Evolutionary conservation across 2,888 invertebrate species (phyloP).

Genomic region (Amphipyra tragopoginis): DNA sequence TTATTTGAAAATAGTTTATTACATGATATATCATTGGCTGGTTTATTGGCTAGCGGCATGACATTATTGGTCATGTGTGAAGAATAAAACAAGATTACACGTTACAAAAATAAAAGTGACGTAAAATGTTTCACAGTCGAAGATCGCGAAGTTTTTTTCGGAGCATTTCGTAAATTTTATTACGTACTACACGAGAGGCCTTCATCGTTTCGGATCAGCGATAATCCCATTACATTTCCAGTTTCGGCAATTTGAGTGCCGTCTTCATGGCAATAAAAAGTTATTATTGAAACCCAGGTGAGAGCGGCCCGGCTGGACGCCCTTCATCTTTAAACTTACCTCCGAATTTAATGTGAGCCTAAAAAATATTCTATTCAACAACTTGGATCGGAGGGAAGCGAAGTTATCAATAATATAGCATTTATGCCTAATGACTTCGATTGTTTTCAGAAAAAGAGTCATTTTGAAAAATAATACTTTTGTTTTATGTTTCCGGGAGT

Average conservation of each 20-base stretch:
- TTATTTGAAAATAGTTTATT: constrained; percentile 9
- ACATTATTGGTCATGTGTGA: constrained; percentile 24
- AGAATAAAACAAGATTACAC: constrained; percentile 42
- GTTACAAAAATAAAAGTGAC: constrained; percentile 58
- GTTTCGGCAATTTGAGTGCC: constrained; percentile 78
- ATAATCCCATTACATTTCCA: constrained; percentile 83
- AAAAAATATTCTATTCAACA: constrained; percentile 50
- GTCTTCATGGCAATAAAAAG: constrained; percentile 77
- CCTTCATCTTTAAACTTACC: constrained; percentile 49
- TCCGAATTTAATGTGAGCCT: constrained; percentile 32
- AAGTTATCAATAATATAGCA: constrained; percentile 50
- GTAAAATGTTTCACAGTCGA: constrained; percentile 62
- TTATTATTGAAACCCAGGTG: constrained; percentile 78
- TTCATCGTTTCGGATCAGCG: constrained; percentile 82
- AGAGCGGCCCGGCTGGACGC: constrained; percentile 55
- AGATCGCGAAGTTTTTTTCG: constrained; percentile 66
- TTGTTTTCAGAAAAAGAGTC: constrained; percentile 28
- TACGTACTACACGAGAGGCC: constrained; percentile 74
- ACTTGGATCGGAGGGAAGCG: constrained; percentile 29
- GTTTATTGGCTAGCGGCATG: constrained; percentile 28
- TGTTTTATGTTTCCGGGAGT: constrained; percentile 4
- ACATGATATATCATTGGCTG: background rate
- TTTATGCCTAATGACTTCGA: constrained; percentile 47
- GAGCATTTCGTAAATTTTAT: constrained; percentile 77
- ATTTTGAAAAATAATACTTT: constrained; percentile 8